Conservation (phyloP, 2,797 vertebrate genomes). For the Pangasius macronema region DNA sequence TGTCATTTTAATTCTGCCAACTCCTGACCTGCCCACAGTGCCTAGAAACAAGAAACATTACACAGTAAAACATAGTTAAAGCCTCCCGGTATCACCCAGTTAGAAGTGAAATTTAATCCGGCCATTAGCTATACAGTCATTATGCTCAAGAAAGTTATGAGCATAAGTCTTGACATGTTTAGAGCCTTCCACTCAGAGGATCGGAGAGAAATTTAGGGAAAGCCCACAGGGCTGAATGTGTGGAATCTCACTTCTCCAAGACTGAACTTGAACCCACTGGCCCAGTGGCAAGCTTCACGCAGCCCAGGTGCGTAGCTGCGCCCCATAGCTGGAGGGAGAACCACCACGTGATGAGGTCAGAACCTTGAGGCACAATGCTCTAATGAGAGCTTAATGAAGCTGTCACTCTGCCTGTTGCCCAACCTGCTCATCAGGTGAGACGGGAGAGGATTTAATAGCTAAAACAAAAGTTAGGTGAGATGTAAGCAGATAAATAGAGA, state of each 20-base stretch:
- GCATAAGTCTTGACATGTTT: constrained; percentile 33
- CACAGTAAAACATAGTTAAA: constrained; percentile 35
- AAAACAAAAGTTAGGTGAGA: not conserved
- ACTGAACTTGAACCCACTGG: constrained; percentile 36
- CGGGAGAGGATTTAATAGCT: not conserved
- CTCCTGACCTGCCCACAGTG: constrained; percentile 24
- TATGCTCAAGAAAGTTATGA: constrained; percentile 30
- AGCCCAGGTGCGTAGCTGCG: not conserved
- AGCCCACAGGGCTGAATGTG: constrained; percentile 28
- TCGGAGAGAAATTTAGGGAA: not conserved
- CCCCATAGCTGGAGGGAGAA: not conserved
- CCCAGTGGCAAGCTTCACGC: not conserved
- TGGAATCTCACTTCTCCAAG: constrained; percentile 35
- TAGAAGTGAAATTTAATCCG: constrained; percentile 39
- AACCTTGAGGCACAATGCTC: not conserved
- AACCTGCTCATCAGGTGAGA: constrained; percentile 8
- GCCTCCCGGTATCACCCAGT: constrained; percentile 26
- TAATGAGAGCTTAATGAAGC: constrained; percentile 40
- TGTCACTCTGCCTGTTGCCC: constrained; percentile 19
- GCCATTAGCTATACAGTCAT: constrained; percentile 25
- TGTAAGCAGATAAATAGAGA: not conserved
- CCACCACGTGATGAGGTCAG: not conserved
- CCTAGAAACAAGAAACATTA: constrained; percentile 45
- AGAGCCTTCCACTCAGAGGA: not conserved
- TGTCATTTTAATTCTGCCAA: constrained; percentile 20